Evolutionary conservation across 2,797 vertebrate species (phyloP).

Genomic region (Falco naumanni): DNA sequence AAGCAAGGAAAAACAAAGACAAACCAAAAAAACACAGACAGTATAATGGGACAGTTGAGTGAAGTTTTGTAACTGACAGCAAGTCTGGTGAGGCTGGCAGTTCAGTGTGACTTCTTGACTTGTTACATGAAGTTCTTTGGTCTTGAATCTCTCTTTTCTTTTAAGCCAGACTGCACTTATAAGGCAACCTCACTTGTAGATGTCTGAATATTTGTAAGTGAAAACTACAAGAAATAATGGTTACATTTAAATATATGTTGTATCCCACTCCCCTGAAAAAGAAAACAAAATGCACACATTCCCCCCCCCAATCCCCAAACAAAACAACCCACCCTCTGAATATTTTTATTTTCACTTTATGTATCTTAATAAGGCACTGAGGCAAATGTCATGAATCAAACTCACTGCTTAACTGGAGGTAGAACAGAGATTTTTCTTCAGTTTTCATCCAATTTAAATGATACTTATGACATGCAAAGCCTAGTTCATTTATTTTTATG

Average conservation of each 20-base stretch:
- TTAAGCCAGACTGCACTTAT: not conserved
- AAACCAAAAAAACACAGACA: no score
- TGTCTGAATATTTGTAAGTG: not conserved
- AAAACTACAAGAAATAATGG: not conserved
- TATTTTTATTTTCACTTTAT: not conserved
- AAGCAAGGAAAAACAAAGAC: not conserved
- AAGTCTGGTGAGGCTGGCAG: not conserved
- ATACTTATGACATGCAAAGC: not conserved
- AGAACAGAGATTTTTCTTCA: not conserved
- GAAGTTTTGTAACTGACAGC: not conserved
- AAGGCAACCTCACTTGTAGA: not conserved
- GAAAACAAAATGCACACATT: not conserved
- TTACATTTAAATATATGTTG: not conserved
- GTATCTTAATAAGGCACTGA: not conserved
- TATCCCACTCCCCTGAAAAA: accelerated
- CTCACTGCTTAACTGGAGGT: not conserved
- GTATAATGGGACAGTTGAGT: not conserved
- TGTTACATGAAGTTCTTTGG: not conserved
- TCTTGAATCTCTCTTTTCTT: not conserved
- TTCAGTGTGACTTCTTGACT: not conserved
- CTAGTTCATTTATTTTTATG: not conserved
- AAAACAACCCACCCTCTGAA: accelerated
- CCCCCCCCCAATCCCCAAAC: accelerated
- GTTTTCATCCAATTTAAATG: not conserved
- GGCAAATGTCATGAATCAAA: not conserved